Base-by-base conservation (phyloP, 2,797 vertebrate genomes). In the Glyptemys insculpta region DNA sequence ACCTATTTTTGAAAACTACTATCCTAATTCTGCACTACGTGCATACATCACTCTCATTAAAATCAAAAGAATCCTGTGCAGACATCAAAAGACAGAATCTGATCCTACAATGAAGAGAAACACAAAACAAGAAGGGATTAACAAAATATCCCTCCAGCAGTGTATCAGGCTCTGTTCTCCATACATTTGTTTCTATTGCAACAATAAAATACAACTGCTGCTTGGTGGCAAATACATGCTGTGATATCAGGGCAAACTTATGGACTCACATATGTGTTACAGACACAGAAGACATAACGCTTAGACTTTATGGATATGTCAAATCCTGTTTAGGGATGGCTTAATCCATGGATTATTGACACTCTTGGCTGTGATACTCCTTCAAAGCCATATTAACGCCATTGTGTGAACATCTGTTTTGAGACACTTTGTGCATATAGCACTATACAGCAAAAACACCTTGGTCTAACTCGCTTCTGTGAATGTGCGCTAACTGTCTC, bases 101-200 rank as follows among this genome's bases (percentile, higher is more conserved):
- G n/a, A 72, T 41, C 10, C 37, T 72, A 72, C 34, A 72, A 62
- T 91, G 68, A 56, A 89, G 93, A 94, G 27, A 86, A 49, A 68
- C 3, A 16, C 37, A 85, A 85, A 86, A 76, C 93, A 93, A 83
- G 29, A 81, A 68, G n/a, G 79, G 8, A 83, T 97, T 93, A 83
- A 56, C 79, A 93, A 81, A 92, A 41, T 1, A 0, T 34, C 19
- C 41, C 47, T 92, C 72, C 86, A 56, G 59, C 52, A 83, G 82
- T 79, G 72, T 0, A 0, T 78, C 0, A 1, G 59, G 83, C 87
- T 96, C 94, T 93, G 27, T 12, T 47, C 81, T 54, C 83, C 31
- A 6, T 57, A 79, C 79, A 31, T 79, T 25, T 91, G 57, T 89
- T 83, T 84, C 86, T 86, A 83, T 56, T 49, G 23, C 34, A 95